phyloP scores from a whole-genome alignment of 30 jellyfish, hydroid and myxozoan species.

The Chrysaora quinquecirrha region DNA sequence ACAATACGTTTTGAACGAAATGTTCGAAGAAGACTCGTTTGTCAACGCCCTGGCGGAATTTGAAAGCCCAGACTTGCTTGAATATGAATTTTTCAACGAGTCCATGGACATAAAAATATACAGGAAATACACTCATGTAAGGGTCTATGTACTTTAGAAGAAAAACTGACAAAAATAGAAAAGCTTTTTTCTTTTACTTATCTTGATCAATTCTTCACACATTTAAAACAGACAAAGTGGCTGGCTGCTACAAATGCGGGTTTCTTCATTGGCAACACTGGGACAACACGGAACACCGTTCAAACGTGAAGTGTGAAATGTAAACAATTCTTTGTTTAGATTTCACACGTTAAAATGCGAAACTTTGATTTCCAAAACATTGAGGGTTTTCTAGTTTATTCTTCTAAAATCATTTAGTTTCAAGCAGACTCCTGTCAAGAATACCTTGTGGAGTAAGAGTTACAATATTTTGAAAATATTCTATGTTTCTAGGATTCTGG shows the following conservation, averaged over 20 bases:
- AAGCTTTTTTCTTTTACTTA: too few species aligned
- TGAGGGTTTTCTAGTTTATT: too few species aligned
- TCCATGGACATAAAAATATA: conserved; percentile 72
- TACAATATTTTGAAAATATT: too few species aligned
- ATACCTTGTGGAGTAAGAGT: too few species aligned
- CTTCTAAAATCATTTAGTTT: too few species aligned
- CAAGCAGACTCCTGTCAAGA: too few species aligned
- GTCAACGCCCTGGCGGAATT: conserved; percentile 68
- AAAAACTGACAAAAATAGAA: neutral
- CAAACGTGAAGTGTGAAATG: neutral
- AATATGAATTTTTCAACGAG: conserved; percentile 72
- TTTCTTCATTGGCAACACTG: neutral
- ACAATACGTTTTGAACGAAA: too few species aligned
- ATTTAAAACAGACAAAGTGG: too few species aligned
- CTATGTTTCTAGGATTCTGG: conserved; percentile 84
- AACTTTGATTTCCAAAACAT: too few species aligned
- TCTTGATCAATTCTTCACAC: neutral
- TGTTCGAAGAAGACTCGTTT: conserved; percentile 66
- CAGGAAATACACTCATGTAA: conserved; percentile 71
- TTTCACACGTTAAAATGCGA: too few species aligned
- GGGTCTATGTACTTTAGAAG: too few species aligned
- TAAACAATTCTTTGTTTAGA: too few species aligned
- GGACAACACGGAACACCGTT: neutral
- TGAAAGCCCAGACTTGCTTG: conserved; percentile 69
- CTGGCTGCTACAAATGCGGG: neutral